A percentile compares a stretch with the other conserved stretches of the same genome.
phyloP scores from a whole-genome alignment of 2,797 vertebrate genomes.

The Sibirionetta formosa region DNA sequence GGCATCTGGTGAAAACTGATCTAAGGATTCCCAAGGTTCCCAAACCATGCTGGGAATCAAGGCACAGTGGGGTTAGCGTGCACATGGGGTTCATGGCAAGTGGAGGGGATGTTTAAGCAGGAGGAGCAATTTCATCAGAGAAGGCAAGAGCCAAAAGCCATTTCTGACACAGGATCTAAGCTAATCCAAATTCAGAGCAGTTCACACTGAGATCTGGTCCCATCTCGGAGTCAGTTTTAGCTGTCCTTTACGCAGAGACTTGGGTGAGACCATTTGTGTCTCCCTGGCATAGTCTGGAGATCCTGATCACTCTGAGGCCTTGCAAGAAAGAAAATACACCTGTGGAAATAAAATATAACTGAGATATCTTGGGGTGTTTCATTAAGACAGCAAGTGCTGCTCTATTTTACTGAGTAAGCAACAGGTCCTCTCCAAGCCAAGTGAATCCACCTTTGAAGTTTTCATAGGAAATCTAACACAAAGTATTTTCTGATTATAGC shows the following conservation, averaged over 20 bases:
- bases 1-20: not conserved
- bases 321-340: not conserved
- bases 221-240: not conserved
- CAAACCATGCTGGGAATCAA: not conserved
- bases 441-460: not conserved
- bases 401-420: not conserved
- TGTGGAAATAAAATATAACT: not conserved
- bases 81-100: not conserved
- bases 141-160: not conserved
- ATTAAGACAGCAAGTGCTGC: not conserved
- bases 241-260: not conserved
- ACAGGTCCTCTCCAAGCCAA: not conserved
- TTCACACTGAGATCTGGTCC: not conserved
- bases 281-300: fast-evolving
- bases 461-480: not conserved
- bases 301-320: not conserved
- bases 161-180: not conserved
- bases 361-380: not conserved
- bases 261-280: not conserved
- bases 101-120: not conserved
- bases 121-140: not conserved
- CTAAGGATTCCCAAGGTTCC: not conserved
- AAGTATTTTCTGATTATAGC: not conserved
- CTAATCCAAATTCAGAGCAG: not conserved
- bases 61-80: not conserved